phyloP scores from a whole-genome alignment of 2,113 vertebrate species.

The Stigmatopora argus region DNA sequence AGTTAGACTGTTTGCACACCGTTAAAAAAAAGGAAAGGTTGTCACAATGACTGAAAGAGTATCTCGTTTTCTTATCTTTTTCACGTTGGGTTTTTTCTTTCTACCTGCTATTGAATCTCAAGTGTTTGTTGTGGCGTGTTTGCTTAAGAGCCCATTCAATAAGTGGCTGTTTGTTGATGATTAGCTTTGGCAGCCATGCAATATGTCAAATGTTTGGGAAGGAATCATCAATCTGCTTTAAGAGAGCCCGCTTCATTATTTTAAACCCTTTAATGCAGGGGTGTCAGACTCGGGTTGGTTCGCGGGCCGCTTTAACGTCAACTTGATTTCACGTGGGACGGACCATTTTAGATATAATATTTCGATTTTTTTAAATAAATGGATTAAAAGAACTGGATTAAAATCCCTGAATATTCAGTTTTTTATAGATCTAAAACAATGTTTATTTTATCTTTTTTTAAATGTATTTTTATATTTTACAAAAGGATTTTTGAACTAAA shows the following conservation, averaged over 20 bases:
- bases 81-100: not conserved
- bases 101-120: not conserved
- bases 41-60: not conserved
- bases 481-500: no score
- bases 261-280: not conserved
- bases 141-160: constrained; percentile 1
- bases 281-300: no score
- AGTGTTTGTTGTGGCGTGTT: not conserved
- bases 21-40: not conserved
- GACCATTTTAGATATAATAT: no score
- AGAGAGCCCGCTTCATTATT: not conserved
- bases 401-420: no score
- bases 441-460: no score
- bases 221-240: not conserved
- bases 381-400: no score
- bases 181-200: not conserved
- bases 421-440: no score
- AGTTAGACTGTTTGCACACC: not conserved
- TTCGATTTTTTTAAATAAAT: no score
- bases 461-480: no score
- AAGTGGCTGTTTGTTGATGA: not conserved
- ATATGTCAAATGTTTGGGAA: constrained; percentile 1
- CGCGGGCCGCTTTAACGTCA: no score
- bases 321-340: no score
- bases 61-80: not conserved